A percentile compares a stretch with the other conserved stretches of the same genome.
Evolutionary conservation across 2,113 vertebrate species (phyloP).

Genomic region (Amazona vittata): DNA sequence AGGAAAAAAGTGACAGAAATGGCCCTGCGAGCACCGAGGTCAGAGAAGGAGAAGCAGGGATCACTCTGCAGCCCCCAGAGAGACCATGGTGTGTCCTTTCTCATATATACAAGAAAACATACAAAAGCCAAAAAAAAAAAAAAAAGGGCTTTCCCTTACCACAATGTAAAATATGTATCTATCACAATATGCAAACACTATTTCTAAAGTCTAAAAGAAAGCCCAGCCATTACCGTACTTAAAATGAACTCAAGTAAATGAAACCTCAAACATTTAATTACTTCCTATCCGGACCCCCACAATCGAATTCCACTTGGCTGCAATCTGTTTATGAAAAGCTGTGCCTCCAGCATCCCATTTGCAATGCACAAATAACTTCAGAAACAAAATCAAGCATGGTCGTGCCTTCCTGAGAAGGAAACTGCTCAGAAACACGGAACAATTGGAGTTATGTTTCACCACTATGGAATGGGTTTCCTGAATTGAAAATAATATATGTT

Average conservation of each 20-base stretch:
- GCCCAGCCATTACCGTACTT: not conserved
- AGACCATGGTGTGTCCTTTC: fast-evolving
- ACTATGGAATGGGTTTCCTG: fast-evolving
- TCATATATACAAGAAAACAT: not conserved
- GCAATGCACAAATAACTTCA: not conserved
- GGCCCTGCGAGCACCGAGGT: fast-evolving
- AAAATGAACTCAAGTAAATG: not conserved
- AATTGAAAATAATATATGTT: not conserved
- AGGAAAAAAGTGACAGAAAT: not conserved
- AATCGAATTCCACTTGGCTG: not conserved
- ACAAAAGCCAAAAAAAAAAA: not conserved
- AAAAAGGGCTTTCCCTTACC: not conserved
- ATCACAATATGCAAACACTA: not conserved
- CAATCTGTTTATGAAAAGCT: not conserved
- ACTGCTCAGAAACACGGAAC: not conserved
- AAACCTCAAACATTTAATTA: constrained; percentile 1
- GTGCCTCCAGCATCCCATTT: not conserved
- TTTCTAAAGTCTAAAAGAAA: not conserved
- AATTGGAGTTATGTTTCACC: not conserved
- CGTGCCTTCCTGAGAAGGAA: not conserved
- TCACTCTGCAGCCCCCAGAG: not conserved
- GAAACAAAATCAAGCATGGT: not conserved
- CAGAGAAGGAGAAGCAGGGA: not conserved
- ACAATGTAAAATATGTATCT: not conserved
- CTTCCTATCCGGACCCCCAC: not conserved